Conservation (phyloP, 2,797 vertebrate species). For the Amblyraja radiata region DNA sequence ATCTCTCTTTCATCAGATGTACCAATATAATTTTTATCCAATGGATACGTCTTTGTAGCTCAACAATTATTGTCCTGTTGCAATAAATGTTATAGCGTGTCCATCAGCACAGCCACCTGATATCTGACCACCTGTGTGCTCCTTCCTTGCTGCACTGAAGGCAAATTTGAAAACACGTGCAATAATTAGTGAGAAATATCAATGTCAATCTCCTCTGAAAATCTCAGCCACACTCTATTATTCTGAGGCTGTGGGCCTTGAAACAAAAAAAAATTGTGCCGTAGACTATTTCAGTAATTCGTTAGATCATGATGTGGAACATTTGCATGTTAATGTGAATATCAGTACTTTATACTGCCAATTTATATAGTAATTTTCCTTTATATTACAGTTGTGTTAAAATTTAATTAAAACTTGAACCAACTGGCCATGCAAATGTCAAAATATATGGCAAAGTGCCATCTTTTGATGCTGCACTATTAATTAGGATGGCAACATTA, state of each 20-base stretch:
- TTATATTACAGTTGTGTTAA: conserved; percentile 18
- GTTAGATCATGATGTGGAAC: neutral
- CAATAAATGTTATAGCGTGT: neutral
- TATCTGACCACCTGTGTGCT: neutral
- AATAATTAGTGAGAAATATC: neutral
- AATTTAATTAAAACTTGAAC: conserved; percentile 30
- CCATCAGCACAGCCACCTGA: neutral
- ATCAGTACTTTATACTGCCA: neutral
- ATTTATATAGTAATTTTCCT: neutral
- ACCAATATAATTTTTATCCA: neutral
- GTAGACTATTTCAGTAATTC: neutral
- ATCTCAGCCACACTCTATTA: neutral
- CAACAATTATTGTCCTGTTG: neutral
- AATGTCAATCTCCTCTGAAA: neutral
- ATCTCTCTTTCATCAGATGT: neutral
- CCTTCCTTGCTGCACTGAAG: neutral
- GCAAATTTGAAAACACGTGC: neutral
- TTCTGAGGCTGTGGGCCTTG: neutral
- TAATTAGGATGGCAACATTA: neutral
- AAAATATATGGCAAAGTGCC: neutral
- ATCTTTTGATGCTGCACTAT: conserved; percentile 6
- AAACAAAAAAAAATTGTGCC: neutral
- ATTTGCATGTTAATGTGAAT: neutral
- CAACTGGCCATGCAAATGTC: conserved; percentile 10
- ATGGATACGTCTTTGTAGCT: neutral